Evolutionary conservation across 2,113 vertebrate genomes (phyloP), one percentile per base, ranked within the genome.

Genomic region (Urocolius indicus): DNA sequence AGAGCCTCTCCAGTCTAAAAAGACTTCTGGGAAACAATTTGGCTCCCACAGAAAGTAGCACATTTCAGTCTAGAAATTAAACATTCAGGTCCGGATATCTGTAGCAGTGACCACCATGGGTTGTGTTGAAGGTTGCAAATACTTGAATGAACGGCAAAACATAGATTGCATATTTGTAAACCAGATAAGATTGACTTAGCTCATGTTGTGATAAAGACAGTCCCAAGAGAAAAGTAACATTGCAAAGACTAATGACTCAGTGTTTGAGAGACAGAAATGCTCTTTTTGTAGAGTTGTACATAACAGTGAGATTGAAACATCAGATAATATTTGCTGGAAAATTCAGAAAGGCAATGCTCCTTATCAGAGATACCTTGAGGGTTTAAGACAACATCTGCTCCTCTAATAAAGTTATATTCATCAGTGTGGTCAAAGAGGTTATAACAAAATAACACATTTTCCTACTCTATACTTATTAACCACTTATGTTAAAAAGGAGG

Each of bases 21-120:
- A 36, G 61, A 51, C 75, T 95, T 77, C 87, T 89, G 79, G 93
- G 96, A 97, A 95, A 78, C 59, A 10, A 69, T 94, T 85, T 79
- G 86, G 26, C 91, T 96, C 73, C 80, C 69, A 71, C 4, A 6
- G 59, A 95, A 89, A 74, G 24, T 2, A 71, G 16, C 36, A n/a
- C 20, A 51, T 89, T 75, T 81, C 68, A 67, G 67, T 16, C 32
- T 89, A 48, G 83, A 65, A 63, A 63, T 51, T 5, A 48, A 48
- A 57, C 13, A 34, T 78, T 91, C 45, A 30, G 62, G 38, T 32
- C 52, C 66, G 27, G 66, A 4, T 26, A 30, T 11, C 67, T 27
- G 65, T 38, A 29, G 16, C 29, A 6, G 16, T 4, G 19, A 23
- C 9, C 74, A 32, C 13, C 1, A 8, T 4, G 17, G 34, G 43